A percentile compares a stretch with the other conserved stretches of the same genome.
These are phyloP conservation scores for Ormyrus rosae DNA, from an alignment of 2,888 invertebrate genomes.

Conservation along the genomic window DNA sequence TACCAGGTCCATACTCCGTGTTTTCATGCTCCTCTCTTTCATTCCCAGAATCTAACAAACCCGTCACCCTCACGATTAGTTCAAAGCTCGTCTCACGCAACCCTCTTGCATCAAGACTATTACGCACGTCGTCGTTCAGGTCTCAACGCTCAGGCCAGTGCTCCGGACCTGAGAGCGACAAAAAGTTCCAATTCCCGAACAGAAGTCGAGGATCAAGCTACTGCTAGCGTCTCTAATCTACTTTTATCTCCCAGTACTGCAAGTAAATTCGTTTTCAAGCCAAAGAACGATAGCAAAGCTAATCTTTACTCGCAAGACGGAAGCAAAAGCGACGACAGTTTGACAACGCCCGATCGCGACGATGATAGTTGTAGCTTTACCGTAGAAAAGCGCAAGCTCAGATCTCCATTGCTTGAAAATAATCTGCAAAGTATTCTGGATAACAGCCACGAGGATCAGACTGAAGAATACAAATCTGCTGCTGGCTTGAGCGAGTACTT, in stretches of 20 bases:
- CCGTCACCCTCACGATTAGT: conserved; percentile 60
- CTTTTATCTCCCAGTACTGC: conserved; percentile 65
- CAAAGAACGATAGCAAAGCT: conserved; percentile 65
- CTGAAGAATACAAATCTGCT: conserved; percentile 50
- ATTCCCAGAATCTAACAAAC: conserved; percentile 63
- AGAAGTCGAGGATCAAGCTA: not conserved
- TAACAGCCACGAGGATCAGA: conserved; percentile 33
- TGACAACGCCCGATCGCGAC: conserved; percentile 32
- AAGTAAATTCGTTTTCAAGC: conserved; percentile 68
- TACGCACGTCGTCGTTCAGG: conserved; percentile 55
- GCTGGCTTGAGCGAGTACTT: conserved; percentile 68
- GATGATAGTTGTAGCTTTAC: not conserved
- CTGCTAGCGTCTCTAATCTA: conserved; percentile 40
- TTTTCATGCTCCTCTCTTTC: conserved; percentile 72
- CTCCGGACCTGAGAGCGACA: conserved; percentile 64
- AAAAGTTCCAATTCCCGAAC: not conserved
- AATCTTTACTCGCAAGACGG: conserved; percentile 65
- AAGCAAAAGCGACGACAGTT: conserved; percentile 59
- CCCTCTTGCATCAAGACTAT: conserved; percentile 40
- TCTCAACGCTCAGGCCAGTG: conserved; percentile 64
- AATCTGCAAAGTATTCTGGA: conserved; percentile 66
- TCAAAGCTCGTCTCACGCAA: conserved; percentile 45
- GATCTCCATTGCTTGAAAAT: conserved; percentile 54
- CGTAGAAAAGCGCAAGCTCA: not conserved
- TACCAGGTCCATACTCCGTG: conserved; percentile 81